These are phyloP conservation scores for Gorsachius magnificus DNA, from an alignment of 2,797 vertebrate species.

Conservation along the genomic window DNA sequence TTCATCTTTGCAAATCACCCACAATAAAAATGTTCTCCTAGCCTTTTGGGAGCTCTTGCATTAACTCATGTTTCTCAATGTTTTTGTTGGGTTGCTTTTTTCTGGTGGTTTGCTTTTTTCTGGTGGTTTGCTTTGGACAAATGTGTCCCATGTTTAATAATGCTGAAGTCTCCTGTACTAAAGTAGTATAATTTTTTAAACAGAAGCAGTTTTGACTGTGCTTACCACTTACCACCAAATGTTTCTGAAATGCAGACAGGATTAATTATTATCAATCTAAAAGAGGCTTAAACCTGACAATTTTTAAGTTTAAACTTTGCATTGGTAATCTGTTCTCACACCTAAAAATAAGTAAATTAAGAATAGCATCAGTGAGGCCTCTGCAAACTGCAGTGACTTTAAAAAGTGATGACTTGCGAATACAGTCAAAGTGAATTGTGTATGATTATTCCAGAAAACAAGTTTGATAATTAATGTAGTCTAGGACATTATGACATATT, in stretches of 20 bases:
- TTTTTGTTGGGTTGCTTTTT: background rate
- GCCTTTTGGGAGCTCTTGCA: background rate
- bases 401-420: slow-evolving; percentile 2
- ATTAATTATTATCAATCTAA: background rate
- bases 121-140: background rate
- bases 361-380: background rate
- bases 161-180: background rate
- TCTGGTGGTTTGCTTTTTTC: background rate
- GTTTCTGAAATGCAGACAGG: background rate
- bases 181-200: background rate
- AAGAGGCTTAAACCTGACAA: background rate
- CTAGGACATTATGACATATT: too few relatives aligned
- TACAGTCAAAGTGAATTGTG: slow-evolving; percentile 6
- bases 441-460: background rate
- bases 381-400: background rate
- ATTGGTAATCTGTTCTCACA: background rate
- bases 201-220: background rate
- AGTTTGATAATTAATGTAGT: background rate
- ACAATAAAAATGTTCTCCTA: background rate
- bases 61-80: background rate
- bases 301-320: background rate
- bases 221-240: background rate
- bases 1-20: background rate
- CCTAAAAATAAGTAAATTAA: slow-evolving; percentile 13
- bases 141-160: background rate